phyloP scores from a whole-genome alignment of 2,797 vertebrate genomes.

The Limnodromus scolopaceus region DNA sequence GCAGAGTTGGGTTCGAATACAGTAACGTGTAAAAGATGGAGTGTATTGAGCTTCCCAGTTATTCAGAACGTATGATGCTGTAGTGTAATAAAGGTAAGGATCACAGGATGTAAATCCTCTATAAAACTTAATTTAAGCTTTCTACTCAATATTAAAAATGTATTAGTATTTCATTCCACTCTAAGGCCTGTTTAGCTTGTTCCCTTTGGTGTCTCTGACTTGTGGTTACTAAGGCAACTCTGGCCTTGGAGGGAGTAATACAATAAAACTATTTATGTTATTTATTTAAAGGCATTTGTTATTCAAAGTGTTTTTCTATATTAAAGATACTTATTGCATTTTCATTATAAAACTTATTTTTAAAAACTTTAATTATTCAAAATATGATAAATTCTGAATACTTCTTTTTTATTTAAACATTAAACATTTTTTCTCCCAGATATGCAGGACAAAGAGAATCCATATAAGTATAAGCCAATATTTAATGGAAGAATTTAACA shows the following conservation, averaged over 20 bases:
- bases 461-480: not conserved
- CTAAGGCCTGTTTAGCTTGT: not conserved
- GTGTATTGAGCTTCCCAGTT: not conserved
- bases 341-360: not conserved
- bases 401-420: not conserved
- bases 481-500: not conserved
- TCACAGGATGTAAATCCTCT: not conserved
- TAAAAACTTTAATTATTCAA: not conserved
- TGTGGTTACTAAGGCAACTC: slow-evolving; percentile 36
- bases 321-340: not conserved
- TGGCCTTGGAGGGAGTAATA: not conserved
- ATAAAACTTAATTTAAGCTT: not conserved
- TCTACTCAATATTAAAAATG: not conserved
- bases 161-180: not conserved
- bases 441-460: not conserved
- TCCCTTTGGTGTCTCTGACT: not conserved
- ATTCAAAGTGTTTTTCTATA: not conserved
- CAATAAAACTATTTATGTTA: not conserved
- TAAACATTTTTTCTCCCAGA: not conserved
- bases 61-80: not conserved
- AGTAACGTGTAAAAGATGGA: fast-evolving
- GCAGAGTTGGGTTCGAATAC: not conserved
- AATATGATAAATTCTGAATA: not conserved
- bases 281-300: not conserved
- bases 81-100: not conserved